phyloP scores from a whole-genome alignment of 2,888 invertebrate species.

The Ornithoptera priamus region DNA sequence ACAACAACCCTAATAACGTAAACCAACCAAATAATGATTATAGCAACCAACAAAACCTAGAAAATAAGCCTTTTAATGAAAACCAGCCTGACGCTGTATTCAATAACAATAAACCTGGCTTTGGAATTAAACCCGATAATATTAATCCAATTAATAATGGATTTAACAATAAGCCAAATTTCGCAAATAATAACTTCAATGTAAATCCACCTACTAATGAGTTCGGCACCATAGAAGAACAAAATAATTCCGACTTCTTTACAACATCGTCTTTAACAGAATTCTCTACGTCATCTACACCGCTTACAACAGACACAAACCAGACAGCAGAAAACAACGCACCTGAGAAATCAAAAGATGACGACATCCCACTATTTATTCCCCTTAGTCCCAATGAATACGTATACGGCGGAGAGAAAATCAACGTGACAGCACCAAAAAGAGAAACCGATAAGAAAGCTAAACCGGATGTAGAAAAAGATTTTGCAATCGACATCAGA shows the following conservation, averaged over 20 bases:
- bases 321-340: conserved; percentile 30
- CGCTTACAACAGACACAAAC: conserved; percentile 21
- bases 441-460: conserved; percentile 51
- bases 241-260: conserved; percentile 1
- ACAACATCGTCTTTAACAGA: conserved; percentile 3
- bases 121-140: background rate
- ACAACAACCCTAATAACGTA: conserved; percentile 10
- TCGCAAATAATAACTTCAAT: background rate
- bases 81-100: too few relatives aligned
- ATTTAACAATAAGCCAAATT: conserved; percentile 14
- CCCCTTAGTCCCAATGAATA: conserved; percentile 58
- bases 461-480: conserved; percentile 48
- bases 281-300: conserved; percentile 2
- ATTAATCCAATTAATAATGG: conserved; percentile 4
- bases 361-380: conserved; percentile 55
- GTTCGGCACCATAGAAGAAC: conserved; percentile 10
- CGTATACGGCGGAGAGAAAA: conserved; percentile 52
- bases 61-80: too few relatives aligned
- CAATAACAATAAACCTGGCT: too few relatives aligned
- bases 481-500: conserved; percentile 59
- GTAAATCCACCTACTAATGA: conserved; percentile 15
- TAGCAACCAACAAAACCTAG: background rate
- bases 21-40: background rate
- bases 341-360: conserved; percentile 34
- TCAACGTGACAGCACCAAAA: conserved; percentile 58